Conservation (phyloP, 2,888 invertebrate genomes). For the Archips xylosteana region DNA sequence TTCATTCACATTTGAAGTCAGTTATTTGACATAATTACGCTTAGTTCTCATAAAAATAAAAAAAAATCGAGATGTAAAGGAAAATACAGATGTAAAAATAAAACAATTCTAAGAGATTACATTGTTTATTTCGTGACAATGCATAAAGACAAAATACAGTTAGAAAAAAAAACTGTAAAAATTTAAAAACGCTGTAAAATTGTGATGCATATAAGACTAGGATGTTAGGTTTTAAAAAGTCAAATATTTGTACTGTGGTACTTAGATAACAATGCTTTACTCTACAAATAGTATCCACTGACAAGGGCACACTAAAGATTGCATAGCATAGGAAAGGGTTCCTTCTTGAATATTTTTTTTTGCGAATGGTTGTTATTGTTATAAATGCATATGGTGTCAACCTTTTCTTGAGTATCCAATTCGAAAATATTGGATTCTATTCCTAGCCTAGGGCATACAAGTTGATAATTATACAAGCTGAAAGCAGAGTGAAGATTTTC, state of each 20-base stretch:
- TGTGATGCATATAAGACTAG: slow-evolving; percentile 59
- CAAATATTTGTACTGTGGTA: slow-evolving; percentile 38
- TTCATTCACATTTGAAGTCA: too few species aligned
- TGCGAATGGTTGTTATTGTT: too few species aligned
- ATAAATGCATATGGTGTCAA: too few species aligned
- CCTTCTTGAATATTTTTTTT: too few species aligned
- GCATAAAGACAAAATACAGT: slow-evolving; percentile 70
- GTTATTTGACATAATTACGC: too few species aligned
- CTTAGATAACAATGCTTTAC: slow-evolving; percentile 25
- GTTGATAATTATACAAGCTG: too few species aligned
- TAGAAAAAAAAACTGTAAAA: slow-evolving; percentile 64
- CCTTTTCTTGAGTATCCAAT: too few species aligned
- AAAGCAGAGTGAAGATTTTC: too few species aligned
- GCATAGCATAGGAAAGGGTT: too few species aligned
- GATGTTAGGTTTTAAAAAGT: slow-evolving; percentile 25
- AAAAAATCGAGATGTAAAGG: neutral
- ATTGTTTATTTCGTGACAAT: slow-evolving; percentile 83
- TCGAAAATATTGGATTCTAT: too few species aligned
- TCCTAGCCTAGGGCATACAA: too few species aligned
- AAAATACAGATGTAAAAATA: slow-evolving; percentile 46
- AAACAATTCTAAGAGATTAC: slow-evolving; percentile 68
- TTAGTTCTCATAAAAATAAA: too few species aligned
- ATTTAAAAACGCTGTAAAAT: slow-evolving; percentile 59
- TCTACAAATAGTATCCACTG: neutral
- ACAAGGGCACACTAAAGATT: neutral